Evolutionary conservation across 2,888 invertebrate genomes (phyloP), one percentile per base, ranked within the genome.

Genomic region (Abrostola tripartita): DNA sequence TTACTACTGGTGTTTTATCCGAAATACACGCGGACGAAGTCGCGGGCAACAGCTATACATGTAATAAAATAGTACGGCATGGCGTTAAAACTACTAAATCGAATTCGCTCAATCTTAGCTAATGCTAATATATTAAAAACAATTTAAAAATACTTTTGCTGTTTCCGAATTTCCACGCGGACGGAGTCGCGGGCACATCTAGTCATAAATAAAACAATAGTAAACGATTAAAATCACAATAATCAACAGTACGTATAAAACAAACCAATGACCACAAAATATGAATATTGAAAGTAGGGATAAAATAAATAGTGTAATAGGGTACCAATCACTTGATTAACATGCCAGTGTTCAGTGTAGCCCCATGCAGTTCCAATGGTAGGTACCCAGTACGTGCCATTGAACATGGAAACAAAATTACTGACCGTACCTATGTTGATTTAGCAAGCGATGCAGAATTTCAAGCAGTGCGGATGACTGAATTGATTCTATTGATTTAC

Each of bases 221-320:
- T n/a, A n/a, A 24, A 44, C 42, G 47, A 49, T 58, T 50, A 53
- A 51, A 36, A 58, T 6, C 11, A 40, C 8, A 37, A 6, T n/a
- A 44, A 51, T 37, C 61, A 56, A 58, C 44, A 54, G 24, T 54
- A 52, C 35, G 51, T 58, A 69, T 57, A 12, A 52, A 49, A 9
- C 38, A n/a, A 37, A n/a, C 6, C 12, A 44, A 5, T n/a, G 41
- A 10, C 7, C 24, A 41, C 47, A 24, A 41, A 56, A 69, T 37
- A 54, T 14, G 38, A 70, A 38, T 42, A 47, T 8, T 44, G 42
- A 14, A 24, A 24, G 35, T 4, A 35, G 50, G 52, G 57, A 73
- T 59, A 54, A 54, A 74, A 66, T 66, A 59, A 61, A 72, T 63
- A 73, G 52, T 61, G 66, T 67, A 57, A 40, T n/a, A n/a, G n/a